Conservation (phyloP, 1,140 invertebrate genomes). For the Vanessa tameamea region DNA sequence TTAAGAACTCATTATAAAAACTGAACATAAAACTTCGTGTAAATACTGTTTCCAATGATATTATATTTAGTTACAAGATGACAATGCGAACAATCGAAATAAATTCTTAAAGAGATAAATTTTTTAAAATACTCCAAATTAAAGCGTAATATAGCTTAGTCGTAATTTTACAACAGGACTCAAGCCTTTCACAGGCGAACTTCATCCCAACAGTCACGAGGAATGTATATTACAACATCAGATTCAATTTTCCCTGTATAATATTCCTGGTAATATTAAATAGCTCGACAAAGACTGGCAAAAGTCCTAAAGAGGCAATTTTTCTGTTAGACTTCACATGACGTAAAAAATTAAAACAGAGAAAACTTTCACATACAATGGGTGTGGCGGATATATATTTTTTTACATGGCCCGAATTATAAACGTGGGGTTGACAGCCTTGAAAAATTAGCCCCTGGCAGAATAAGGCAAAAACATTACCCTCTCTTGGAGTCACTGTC, state of each 20-base stretch:
- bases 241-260: conserved; percentile 3
- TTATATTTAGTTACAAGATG: too few species aligned
- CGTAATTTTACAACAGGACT: background rate
- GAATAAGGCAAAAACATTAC: conserved; percentile 29
- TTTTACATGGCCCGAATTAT: conserved; percentile 38
- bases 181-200: background rate
- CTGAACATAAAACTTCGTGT: too few species aligned
- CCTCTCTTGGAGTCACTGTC: conserved; percentile 18
- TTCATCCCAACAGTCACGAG: background rate
- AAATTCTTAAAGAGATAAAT: too few species aligned
- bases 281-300: conserved; percentile 28
- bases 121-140: background rate
- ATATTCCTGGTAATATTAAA: background rate
- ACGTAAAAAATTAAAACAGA: conserved; percentile 31
- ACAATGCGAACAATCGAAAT: too few species aligned
- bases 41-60: too few species aligned
- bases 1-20: too few species aligned
- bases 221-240: conserved; percentile 11
- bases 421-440: conserved; percentile 36
- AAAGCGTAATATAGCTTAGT: background rate
- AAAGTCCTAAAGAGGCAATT: conserved; percentile 35
- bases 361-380: conserved; percentile 26
- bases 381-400: conserved; percentile 19
- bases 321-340: conserved; percentile 24
- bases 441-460: conserved; percentile 33